A percentile compares a stretch with the other conserved stretches of the same genome.
These are phyloP conservation scores for Drosophila tanythrix DNA, from an alignment of 2,888 invertebrate species.

Conservation along the genomic window DNA sequence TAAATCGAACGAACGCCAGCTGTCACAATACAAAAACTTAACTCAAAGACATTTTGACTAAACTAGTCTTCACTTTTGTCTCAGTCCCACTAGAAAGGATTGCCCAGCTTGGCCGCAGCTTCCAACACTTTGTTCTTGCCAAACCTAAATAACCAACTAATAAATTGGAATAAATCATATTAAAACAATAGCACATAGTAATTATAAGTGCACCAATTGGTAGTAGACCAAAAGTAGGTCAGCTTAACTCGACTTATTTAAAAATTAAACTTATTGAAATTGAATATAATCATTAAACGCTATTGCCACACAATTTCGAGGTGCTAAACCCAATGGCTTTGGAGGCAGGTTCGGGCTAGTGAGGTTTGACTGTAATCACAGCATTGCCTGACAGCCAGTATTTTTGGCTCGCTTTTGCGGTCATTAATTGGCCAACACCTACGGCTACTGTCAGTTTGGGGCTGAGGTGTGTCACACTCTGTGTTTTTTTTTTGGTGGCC, in stretches of 20 bases:
- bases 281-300: not conserved
- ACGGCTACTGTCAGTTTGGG: conserved; percentile 49
- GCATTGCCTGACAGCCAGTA: conserved; percentile 44
- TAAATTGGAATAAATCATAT: not conserved
- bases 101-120: not conserved
- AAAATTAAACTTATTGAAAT: not conserved
- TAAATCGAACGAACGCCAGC: not conserved
- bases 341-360: conserved; percentile 2
- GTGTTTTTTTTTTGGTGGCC: conserved; percentile 31
- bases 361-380: conserved; percentile 39
- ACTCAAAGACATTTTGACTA: not conserved
- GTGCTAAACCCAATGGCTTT: not conserved
- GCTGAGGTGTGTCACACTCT: conserved; percentile 55
- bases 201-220: not conserved
- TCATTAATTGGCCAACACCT: conserved; percentile 63
- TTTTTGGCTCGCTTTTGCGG: conserved; percentile 40
- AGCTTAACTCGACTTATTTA: not conserved
- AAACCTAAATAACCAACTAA: not conserved
- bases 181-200: not conserved
- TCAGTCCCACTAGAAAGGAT: too few species aligned
- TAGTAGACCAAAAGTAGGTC: not conserved
- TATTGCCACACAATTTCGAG: conserved; percentile 4
- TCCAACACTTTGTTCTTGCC: not conserved
- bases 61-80: not conserved
- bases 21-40: not conserved